Conservation (phyloP, 2,797 vertebrate genomes). For the Xyrichtys novacula region DNA sequence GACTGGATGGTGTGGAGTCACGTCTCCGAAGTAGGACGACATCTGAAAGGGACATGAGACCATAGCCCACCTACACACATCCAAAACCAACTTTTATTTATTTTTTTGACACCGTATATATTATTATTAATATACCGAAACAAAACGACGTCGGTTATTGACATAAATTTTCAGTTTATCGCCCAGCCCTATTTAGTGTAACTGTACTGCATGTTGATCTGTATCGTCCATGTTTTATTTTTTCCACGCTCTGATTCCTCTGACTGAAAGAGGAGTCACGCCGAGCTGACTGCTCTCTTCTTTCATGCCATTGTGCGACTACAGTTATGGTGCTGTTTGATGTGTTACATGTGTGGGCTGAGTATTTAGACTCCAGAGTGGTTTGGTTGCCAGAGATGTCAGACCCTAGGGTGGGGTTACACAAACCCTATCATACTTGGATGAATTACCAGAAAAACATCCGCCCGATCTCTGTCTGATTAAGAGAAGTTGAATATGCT, state of each 20-base stretch:
- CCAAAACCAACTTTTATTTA: no score
- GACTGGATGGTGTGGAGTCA: no score
- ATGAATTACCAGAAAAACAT: conserved; percentile 56
- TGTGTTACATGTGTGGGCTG: conserved; percentile 56
- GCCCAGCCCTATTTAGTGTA: not conserved
- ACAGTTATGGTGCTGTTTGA: conserved; percentile 45
- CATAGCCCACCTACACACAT: no score
- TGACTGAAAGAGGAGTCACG: conserved; percentile 15
- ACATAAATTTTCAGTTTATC: no score
- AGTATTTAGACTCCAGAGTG: conserved; percentile 63
- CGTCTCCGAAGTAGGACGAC: no score
- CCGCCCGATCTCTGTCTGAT: conserved; percentile 32
- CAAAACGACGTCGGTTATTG: no score
- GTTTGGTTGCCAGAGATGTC: conserved; percentile 59
- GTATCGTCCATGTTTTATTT: not conserved
- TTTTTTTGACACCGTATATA: no score
- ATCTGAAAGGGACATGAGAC: no score
- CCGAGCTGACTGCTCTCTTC: conserved; percentile 13
- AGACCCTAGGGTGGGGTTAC: conserved; percentile 65
- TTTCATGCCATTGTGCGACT: conserved; percentile 39
- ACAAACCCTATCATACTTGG: conserved; percentile 72
- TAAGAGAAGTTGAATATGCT: not conserved
- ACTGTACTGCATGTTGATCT: conserved; percentile 6
- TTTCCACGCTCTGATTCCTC: not conserved
- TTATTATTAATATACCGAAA: no score